These are phyloP conservation scores for Camelus bactrianus DNA, from an alignment of 2,113 vertebrate genomes.

Conservation along the genomic window DNA sequence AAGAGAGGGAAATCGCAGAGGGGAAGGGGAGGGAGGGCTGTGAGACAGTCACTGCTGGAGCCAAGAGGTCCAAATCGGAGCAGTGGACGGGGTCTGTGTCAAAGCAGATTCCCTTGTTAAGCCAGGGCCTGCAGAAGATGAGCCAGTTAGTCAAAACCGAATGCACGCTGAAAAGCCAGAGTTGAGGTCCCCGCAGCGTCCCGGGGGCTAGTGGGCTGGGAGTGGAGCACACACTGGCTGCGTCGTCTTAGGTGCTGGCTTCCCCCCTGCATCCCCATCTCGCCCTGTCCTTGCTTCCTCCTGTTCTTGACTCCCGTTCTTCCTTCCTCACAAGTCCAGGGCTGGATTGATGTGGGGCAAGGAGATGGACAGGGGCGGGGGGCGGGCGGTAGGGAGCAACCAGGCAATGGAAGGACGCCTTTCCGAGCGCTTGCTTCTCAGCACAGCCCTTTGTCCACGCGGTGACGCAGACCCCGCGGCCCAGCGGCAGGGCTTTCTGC, in stretches of 20 bases:
- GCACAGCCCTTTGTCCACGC: background rate
- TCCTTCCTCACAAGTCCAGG: background rate
- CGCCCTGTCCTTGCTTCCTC: no score
- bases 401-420: background rate
- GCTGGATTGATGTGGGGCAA: background rate
- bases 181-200: background rate
- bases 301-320: background rate
- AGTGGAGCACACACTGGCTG: background rate
- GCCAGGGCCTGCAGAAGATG: background rate
- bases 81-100: background rate
- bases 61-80: background rate
- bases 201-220: background rate
- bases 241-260: background rate
- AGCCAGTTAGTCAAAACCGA: background rate
- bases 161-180: background rate
- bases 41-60: background rate
- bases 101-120: background rate
- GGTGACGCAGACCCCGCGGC: fast-evolving
- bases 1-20: background rate
- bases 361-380: background rate
- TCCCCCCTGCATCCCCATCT: fast-evolving
- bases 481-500: background rate
- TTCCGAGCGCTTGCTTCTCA: background rate
- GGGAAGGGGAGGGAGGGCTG: background rate
- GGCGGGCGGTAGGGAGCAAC: background rate